Percentiles rank a stretch among this genome's conserved stretches.
Conservation (phyloP, 1,140 invertebrate species). For the Listronotus oregonensis region DNA sequence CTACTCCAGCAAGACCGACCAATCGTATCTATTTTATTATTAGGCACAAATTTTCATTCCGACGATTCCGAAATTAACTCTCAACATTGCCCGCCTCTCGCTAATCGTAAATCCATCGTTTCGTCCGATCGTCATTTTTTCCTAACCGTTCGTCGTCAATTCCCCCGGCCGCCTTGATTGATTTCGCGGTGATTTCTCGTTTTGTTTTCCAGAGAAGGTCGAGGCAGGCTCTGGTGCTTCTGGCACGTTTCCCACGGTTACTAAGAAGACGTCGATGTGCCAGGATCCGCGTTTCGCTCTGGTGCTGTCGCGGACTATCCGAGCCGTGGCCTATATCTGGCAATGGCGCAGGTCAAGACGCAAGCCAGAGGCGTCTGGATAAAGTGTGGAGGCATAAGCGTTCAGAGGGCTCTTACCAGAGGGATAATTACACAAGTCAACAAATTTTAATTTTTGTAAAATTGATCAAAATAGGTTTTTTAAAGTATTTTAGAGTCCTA, state of each 20-base stretch:
- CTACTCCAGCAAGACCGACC: constrained; percentile 13
- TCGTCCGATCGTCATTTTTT: constrained; percentile 28
- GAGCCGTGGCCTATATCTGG: constrained; percentile 27
- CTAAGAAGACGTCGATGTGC: constrained; percentile 21
- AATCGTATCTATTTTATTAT: constrained; percentile 26
- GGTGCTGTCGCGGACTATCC: constrained; percentile 8
- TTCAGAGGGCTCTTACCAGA: too few species aligned
- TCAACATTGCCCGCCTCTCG: constrained; percentile 12
- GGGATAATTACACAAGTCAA: too few species aligned
- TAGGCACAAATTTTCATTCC: constrained; percentile 13
- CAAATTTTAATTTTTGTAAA: too few species aligned
- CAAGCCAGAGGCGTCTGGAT: constrained; percentile 25
- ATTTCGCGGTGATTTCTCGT: constrained; percentile 12
- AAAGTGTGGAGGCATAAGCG: neutral
- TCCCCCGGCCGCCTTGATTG: constrained; percentile 17
- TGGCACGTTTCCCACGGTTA: too few species aligned
- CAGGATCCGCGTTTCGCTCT: constrained; percentile 17
- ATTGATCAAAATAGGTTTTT: too few species aligned
- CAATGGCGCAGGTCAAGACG: constrained; percentile 25
- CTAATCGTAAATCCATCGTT: constrained; percentile 10
- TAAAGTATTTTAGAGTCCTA: too few species aligned
- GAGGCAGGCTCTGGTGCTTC: constrained; percentile 5
- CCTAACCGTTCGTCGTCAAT: constrained; percentile 6
- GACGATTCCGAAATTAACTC: constrained; percentile 9
- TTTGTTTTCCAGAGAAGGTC: constrained; percentile 6